These are phyloP conservation scores for Tholera decimalis DNA, from an alignment of 2,888 invertebrate genomes.

Conservation along the genomic window DNA sequence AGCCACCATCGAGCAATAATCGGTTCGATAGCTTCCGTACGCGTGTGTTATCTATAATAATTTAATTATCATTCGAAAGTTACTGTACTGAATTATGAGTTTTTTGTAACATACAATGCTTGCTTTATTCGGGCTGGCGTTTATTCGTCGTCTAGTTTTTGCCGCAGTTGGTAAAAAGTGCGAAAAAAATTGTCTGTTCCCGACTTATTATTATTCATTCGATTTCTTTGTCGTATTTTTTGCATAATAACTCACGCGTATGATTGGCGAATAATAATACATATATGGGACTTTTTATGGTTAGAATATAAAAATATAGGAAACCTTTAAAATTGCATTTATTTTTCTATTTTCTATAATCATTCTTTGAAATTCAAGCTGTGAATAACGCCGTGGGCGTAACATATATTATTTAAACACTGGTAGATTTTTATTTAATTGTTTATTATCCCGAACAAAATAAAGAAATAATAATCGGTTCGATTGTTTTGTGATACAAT, in stretches of 20 bases:
- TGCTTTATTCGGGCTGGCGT: slow-evolving; percentile 16
- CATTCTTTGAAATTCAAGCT: no score
- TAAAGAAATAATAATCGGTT: no score
- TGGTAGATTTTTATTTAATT: no score
- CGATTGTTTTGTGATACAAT: no score
- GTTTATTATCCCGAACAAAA: no score
- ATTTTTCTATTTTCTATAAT: no score
- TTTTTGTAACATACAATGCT: slow-evolving; percentile 59
- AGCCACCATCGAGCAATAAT: slow-evolving; percentile 45
- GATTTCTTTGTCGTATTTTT: slow-evolving; percentile 19
- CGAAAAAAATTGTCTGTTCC: slow-evolving; percentile 3
- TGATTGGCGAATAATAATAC: slow-evolving; percentile 11
- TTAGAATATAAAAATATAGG: no score
- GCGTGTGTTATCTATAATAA: slow-evolving; percentile 69
- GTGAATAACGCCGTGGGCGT: no score
- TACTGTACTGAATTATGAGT: slow-evolving; percentile 61
- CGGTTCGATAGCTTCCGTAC: slow-evolving; percentile 72
- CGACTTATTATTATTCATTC: neutral
- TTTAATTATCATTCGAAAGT: slow-evolving; percentile 74
- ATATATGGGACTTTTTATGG: no score
- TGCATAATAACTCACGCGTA: neutral
- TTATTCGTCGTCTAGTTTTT: slow-evolving; percentile 33
- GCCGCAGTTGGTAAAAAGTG: neutral
- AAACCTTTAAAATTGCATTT: no score
- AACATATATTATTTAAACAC: no score